Evolutionary conservation across 2,113 vertebrate species (phyloP).

Genomic region (Rhinichthys klamathensis): DNA sequence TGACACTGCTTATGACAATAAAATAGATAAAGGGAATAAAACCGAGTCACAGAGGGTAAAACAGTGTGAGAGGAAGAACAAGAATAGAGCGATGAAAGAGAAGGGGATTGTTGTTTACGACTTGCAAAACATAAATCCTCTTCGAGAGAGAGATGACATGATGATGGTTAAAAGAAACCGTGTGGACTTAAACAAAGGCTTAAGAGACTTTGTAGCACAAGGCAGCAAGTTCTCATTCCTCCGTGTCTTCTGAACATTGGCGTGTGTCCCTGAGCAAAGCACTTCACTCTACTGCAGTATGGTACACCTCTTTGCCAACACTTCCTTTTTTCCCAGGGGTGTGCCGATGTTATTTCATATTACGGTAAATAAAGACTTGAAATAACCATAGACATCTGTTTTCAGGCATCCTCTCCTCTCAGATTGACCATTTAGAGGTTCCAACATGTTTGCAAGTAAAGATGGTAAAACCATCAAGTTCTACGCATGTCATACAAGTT

Average conservation of each 20-base stretch:
- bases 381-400: constrained; percentile 35
- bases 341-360: not conserved
- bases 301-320: constrained; percentile 13
- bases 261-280: not conserved
- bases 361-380: constrained; percentile 6
- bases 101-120: constrained; percentile 8
- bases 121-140: constrained; percentile 14
- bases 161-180: constrained; percentile 18
- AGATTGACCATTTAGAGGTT: constrained; percentile 34
- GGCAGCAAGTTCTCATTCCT: not conserved
- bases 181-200: constrained; percentile 16
- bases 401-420: constrained; percentile 22
- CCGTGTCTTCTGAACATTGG: not conserved
- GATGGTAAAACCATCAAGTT: constrained; percentile 42
- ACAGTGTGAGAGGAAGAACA: not conserved
- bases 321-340: not conserved
- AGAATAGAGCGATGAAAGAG: not conserved
- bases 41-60: not conserved
- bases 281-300: not conserved
- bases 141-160: not conserved
- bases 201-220: not conserved
- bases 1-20: constrained; percentile 18
- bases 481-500: constrained; percentile 22
- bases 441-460: constrained; percentile 16
- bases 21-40: constrained; percentile 41